A percentile compares a stretch with the other conserved stretches of the same genome.
These are phyloP conservation scores for Aphrophora alni DNA, from an alignment of 2,888 invertebrate species.

Conservation along the genomic window DNA sequence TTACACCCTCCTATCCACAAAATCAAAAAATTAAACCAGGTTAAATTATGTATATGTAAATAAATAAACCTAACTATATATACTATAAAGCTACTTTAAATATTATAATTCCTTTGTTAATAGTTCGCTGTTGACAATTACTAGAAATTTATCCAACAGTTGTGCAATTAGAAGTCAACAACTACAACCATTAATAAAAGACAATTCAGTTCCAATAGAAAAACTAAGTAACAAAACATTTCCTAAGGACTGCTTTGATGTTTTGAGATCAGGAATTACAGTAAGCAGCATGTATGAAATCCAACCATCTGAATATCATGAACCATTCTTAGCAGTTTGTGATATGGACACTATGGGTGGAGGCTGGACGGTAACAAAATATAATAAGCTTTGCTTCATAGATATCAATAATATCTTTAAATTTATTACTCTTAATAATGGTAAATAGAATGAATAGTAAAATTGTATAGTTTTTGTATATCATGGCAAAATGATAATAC, in stretches of 20 bases:
- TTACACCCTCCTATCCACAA: too few relatives aligned
- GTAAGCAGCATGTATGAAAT: slow-evolving; percentile 2
- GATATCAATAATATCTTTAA: too few relatives aligned
- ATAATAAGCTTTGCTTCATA: neutral
- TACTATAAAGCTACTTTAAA: too few relatives aligned
- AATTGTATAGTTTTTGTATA: too few relatives aligned
- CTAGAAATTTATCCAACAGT: neutral
- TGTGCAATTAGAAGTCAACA: neutral
- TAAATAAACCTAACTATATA: too few relatives aligned
- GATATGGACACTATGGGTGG: slow-evolving; percentile 28
- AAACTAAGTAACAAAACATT: neutral
- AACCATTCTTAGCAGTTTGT: slow-evolving; percentile 25
- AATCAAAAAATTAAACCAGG: too few relatives aligned
- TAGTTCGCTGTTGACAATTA: neutral
- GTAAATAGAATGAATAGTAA: too few relatives aligned
- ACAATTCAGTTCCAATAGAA: neutral
- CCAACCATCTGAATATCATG: slow-evolving; percentile 23
- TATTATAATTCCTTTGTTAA: too few relatives aligned
- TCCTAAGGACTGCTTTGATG: slow-evolving; percentile 23
- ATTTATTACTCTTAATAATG: too few relatives aligned
- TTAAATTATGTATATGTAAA: too few relatives aligned
- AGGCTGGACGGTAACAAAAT: slow-evolving; percentile 16
- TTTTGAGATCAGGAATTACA: slow-evolving; percentile 12
- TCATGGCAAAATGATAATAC: too few relatives aligned
- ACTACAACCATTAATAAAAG: neutral